Evolutionary conservation across 1,140 invertebrate genomes (phyloP).

Genomic region (Drosophila nebulosa): DNA sequence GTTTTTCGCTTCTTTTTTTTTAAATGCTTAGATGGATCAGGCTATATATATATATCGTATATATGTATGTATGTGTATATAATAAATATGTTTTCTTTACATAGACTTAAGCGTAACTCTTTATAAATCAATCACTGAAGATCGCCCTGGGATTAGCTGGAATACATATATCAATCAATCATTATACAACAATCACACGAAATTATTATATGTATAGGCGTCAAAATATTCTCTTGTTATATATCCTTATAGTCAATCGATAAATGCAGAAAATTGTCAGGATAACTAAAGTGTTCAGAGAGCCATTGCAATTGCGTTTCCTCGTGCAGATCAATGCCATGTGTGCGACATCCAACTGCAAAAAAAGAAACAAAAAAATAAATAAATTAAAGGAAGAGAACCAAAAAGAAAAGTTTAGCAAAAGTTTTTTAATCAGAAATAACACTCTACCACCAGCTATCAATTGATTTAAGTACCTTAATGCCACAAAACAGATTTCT

Average conservation of each 20-base stretch:
- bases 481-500: no score
- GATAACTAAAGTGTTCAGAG: slow-evolving; percentile 98
- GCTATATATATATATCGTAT: no score
- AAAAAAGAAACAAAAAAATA: no score
- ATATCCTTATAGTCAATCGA: slow-evolving; percentile 81
- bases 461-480: no score
- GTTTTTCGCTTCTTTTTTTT: slow-evolving; percentile 5
- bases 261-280: slow-evolving; percentile 98
- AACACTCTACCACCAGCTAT: no score
- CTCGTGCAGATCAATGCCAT: slow-evolving; percentile 92
- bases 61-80: neutral
- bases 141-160: slow-evolving; percentile 40
- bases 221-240: slow-evolving; percentile 13
- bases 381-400: slow-evolving; percentile 16
- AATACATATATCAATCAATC: slow-evolving; percentile 9
- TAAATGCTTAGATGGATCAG: slow-evolving; percentile 29
- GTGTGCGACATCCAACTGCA: slow-evolving; percentile 91
- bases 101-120: slow-evolving; percentile 10
- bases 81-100: slow-evolving; percentile 16
- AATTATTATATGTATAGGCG: neutral
- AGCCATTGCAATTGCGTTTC: slow-evolving; percentile 98
- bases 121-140: slow-evolving; percentile 29
- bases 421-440: no score
- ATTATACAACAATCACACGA: neutral
- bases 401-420: neutral